Evolutionary conservation across 2,113 vertebrate genomes (phyloP).

Genomic region (Myotis davidii): DNA sequence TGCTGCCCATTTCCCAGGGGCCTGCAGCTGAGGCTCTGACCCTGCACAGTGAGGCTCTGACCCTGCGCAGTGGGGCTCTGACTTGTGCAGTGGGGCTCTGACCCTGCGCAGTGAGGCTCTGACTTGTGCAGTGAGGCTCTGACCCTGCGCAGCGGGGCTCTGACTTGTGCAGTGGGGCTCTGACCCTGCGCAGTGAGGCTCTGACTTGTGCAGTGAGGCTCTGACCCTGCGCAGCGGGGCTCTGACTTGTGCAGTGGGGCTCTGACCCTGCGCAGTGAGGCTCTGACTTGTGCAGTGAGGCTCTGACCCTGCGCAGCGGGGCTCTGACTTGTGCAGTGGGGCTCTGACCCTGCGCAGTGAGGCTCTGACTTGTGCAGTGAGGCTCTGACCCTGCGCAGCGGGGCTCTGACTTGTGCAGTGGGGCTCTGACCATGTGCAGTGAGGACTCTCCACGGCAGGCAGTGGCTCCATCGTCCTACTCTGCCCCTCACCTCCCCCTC

Average conservation of each 20-base stretch:
- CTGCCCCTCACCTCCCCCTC: neutral
- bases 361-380: neutral
- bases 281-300: neutral
- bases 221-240: neutral
- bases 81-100: too few relatives aligned
- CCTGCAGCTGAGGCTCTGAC: accelerated
- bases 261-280: neutral
- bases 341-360: neutral
- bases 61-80: too few relatives aligned
- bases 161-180: neutral
- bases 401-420: neutral
- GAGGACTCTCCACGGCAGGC: neutral
- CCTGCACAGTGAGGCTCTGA: neutral
- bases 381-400: neutral
- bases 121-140: neutral
- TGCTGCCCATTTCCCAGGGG: neutral
- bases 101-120: neutral
- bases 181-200: neutral
- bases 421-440: neutral
- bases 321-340: neutral
- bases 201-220: neutral
- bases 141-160: neutral
- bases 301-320: neutral
- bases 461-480: accelerated
- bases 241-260: neutral